Evolutionary conservation across 2,888 invertebrate species (phyloP).

Genomic region (Adelphocoris suturalis): DNA sequence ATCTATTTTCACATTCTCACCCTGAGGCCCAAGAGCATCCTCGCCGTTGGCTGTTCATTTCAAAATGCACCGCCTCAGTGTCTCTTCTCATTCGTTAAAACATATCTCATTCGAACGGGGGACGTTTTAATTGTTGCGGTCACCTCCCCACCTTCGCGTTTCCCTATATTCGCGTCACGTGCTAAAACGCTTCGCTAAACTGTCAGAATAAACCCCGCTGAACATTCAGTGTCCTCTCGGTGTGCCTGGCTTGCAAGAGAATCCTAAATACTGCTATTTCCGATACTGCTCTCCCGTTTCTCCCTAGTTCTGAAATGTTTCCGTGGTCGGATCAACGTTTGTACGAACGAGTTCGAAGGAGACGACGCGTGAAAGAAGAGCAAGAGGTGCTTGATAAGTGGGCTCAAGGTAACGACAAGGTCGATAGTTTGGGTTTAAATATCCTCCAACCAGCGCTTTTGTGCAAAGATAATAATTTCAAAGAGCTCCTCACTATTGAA

Average conservation of each 20-base stretch:
- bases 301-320: slow-evolving; percentile 73
- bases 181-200: slow-evolving; percentile 29
- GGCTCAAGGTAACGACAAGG: slow-evolving; percentile 74
- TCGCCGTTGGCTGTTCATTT: slow-evolving; percentile 28
- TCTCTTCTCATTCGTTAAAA: neutral
- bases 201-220: neutral
- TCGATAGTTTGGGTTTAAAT: neutral
- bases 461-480: neutral
- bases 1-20: slow-evolving; percentile 65
- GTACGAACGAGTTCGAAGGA: slow-evolving; percentile 73
- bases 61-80: slow-evolving; percentile 10
- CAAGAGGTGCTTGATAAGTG: slow-evolving; percentile 75
- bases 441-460: neutral
- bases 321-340: slow-evolving; percentile 75
- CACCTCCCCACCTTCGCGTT: slow-evolving; percentile 37
- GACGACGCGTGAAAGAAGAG: slow-evolving; percentile 74
- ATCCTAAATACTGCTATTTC: neutral
- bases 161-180: slow-evolving; percentile 35
- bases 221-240: slow-evolving; percentile 37
- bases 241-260: neutral
- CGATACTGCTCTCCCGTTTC: neutral
- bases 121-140: slow-evolving; percentile 34
- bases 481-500: too few species aligned
- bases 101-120: slow-evolving; percentile 34
- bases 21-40: slow-evolving; percentile 57